A percentile compares a stretch with the other conserved stretches of the same genome.
Evolutionary conservation across 1,140 invertebrate genomes (phyloP).

Genomic region (Pseudomyrmex gracilis): DNA sequence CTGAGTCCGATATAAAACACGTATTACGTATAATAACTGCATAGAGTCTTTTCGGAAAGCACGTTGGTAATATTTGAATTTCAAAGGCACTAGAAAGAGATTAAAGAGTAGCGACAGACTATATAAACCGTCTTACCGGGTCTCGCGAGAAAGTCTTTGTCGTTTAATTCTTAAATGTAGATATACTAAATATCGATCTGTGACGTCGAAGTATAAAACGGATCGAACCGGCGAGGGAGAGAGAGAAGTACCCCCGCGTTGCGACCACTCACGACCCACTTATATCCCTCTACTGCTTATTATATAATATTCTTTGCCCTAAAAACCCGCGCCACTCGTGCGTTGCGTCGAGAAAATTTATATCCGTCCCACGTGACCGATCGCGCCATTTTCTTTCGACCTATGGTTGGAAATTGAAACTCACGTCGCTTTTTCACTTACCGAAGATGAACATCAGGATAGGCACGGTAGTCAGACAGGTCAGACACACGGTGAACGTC

Average conservation of each 20-base stretch:
- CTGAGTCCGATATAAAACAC: not conserved
- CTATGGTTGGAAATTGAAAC: not conserved
- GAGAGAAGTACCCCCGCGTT: not conserved
- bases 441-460: slow-evolving; percentile 91
- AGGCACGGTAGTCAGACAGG: slow-evolving; percentile 88
- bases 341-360: slow-evolving; percentile 9
- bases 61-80: not conserved
- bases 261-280: slow-evolving; percentile 34
- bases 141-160: slow-evolving; percentile 9
- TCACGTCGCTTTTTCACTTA: slow-evolving; percentile 83
- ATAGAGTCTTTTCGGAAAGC: no score
- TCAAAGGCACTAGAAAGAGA: slow-evolving; percentile 7
- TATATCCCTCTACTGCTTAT: slow-evolving; percentile 21
- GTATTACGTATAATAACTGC: not conserved
- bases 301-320: slow-evolving; percentile 45
- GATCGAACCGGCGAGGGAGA: slow-evolving; percentile 19
- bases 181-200: slow-evolving; percentile 36
- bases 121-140: not conserved
- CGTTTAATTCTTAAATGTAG: slow-evolving; percentile 25
- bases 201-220: slow-evolving; percentile 36
- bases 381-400: not conserved
- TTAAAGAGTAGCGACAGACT: not conserved
- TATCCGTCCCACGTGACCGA: not conserved
- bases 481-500: slow-evolving; percentile 89
- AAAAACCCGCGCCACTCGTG: slow-evolving; percentile 5